A percentile compares a stretch with the other conserved stretches of the same genome.
Conservation (phyloP, 2,888 invertebrate species). For the Oegoconia quadripuncta region DNA sequence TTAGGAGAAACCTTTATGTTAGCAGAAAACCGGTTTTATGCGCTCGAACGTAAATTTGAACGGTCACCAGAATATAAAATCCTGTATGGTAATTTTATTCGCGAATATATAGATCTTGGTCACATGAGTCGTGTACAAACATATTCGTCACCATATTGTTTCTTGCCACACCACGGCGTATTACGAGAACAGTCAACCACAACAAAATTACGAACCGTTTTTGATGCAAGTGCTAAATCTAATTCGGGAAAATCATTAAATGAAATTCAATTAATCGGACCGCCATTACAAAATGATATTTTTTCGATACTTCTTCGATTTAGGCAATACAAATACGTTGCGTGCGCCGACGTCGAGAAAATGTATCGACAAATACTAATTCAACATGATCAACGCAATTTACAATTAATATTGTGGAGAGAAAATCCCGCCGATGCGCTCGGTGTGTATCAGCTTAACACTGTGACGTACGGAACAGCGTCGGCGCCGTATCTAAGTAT, state of each 20-base stretch:
- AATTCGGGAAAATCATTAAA: conserved; percentile 18
- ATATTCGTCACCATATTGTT: conserved; percentile 10
- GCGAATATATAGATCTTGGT: conserved; percentile 17
- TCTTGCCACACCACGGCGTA: conserved; percentile 21
- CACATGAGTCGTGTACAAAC: conserved; percentile 14
- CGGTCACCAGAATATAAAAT: conserved; percentile 12
- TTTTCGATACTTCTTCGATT: conserved; percentile 26
- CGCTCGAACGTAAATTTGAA: conserved; percentile 16
- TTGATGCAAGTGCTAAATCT: conserved; percentile 15
- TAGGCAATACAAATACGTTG: conserved; percentile 20
- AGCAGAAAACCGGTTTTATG: conserved; percentile 15
- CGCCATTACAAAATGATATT: conserved; percentile 23
- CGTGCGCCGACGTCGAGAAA: conserved; percentile 14
- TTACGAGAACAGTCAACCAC: conserved; percentile 13
- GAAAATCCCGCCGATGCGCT: conserved; percentile 17
- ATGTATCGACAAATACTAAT: conserved; percentile 29
- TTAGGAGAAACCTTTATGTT: conserved; percentile 17
- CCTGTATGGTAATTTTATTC: conserved; percentile 18
- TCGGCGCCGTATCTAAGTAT: conserved; percentile 29
- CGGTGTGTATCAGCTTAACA: no score
- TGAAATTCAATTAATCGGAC: conserved; percentile 21
- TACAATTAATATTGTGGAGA: conserved; percentile 33
- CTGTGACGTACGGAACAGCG: no score
- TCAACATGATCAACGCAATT: conserved; percentile 18
- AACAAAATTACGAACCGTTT: conserved; percentile 14